Base-by-base conservation (phyloP, 2,113 vertebrate species). In the Anseranas semipalmata region DNA sequence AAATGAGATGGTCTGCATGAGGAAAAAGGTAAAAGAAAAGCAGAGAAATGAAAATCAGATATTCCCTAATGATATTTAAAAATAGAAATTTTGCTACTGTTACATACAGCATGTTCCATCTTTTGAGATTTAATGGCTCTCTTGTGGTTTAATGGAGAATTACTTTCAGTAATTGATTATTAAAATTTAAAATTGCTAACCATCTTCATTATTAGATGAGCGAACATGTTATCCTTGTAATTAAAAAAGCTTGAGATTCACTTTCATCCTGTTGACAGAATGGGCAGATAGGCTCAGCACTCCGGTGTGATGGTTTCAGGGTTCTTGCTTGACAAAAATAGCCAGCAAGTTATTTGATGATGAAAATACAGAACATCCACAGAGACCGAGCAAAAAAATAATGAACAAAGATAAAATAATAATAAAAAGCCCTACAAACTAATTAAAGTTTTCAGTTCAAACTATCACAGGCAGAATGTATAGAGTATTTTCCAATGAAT, bases 151-250 rank as follows among this genome's bases (percentile, higher is more conserved):
- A 99, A 98, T 98, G 97, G 99, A 99, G 99, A 99, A 99, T 99
- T 99, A 99, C 98, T 98, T 98, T 98, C 98, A 98, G 99, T 99
- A 99, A 99, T 99, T 99, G 99, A 99, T 99, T 99, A 99, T 99
- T 99, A 99, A 99, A 99, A 99, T 98, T 99, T 98, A 98, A 99
- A 99, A 99, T 99, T 99, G 99, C 98, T 99, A 99, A 99, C 98
- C 98, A 98, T 98, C 99, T 99, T 99, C 98, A 99, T 99, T 99
- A 99, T 99, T 99, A 99, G 98, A 99, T 98, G 98, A 99, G 98
- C 96, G 98, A 98, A 98, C 98, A 98, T 99, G 99, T 99, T 99
- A 99, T 99, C 98, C 98, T 99, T 99, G 98, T 99, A 99, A 99
- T 99, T 99, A 99, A 99, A 99, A 99, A 99, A 99, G 98, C 98